Evolutionary conservation across 2,888 invertebrate species (phyloP).

Genomic region (Helleia helle): DNA sequence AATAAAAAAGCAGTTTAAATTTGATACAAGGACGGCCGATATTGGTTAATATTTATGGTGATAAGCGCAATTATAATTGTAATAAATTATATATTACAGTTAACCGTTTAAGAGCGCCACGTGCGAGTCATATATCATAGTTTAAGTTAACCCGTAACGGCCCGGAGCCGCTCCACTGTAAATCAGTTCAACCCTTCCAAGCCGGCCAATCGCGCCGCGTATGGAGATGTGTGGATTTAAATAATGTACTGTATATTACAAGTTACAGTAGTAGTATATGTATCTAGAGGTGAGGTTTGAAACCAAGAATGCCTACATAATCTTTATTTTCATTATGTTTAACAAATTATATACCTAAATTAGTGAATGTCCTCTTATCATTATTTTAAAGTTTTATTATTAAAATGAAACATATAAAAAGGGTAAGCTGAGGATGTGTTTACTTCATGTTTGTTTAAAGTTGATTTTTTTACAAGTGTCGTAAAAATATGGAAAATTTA

Average conservation of each 20-base stretch:
- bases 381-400: too few species aligned
- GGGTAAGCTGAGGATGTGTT: too few species aligned
- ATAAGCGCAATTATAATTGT: neutral
- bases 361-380: too few species aligned
- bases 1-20: too few species aligned
- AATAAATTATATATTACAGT: slow-evolving; percentile 2
- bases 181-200: slow-evolving; percentile 30
- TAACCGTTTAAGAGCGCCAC: slow-evolving; percentile 11
- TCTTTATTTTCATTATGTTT: too few species aligned
- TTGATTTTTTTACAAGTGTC: too few species aligned
- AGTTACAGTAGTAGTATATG: neutral
- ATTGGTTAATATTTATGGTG: neutral
- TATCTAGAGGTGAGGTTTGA: neutral
- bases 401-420: too few species aligned
- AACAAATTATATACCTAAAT: too few species aligned
- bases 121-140: slow-evolving; percentile 41
- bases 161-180: slow-evolving; percentile 33
- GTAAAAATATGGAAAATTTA: too few species aligned
- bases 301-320: too few species aligned
- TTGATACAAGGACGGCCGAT: too few species aligned
- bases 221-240: slow-evolving; percentile 8
- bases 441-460: too few species aligned
- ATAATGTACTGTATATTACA: neutral
- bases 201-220: slow-evolving; percentile 17
- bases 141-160: slow-evolving; percentile 51